Base-by-base conservation (phyloP, 2,888 invertebrate genomes). In the Seira musarum region DNA sequence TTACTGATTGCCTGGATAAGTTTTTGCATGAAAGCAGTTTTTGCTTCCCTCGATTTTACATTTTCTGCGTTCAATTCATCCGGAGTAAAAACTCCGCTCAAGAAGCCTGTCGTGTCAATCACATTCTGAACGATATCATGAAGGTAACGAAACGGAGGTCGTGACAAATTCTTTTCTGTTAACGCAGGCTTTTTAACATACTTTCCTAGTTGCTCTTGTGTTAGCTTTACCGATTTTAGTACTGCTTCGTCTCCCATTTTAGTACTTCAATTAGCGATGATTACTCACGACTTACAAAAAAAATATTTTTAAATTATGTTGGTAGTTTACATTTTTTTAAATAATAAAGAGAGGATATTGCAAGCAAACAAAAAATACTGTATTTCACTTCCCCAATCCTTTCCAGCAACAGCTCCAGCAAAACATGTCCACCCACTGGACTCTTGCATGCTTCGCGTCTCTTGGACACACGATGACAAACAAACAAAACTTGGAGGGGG, bases 101-200 rank as follows among this genome's bases (percentile, higher is more conserved):
- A 93, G 89, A 95, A 97, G 17, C 96, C 96, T 17, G 96, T 97
- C 80, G 94, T 93, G 88, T 92, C 93, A 77, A 97, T 93, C n/a
- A 94, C 96, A 87, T 93, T 92, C 85, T 93, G 94, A 78, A 97
- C 91, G 86, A 99, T 92, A 89, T 99, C 99, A 89, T 98, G 97
- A 74, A 99, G 91, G 90, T 98, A 99, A 86, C 98, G 92, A 90
- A 99, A 99, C 0, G 99, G 99, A 77, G 99, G 99, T 89, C 97
- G 96, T 87, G 91, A 93, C 57, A 99, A 90, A 82, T 98, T 90
- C 89, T 98, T 98, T 72, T 98, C 98, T 19, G 94, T 96, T 66
- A 99, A 90, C 0, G 94, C 94, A 0, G 99, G 99, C 87, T 96
- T 96, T 89, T 96, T 96, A 63, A 99, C 93, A 88, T 94, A 93